Evolutionary conservation across 2,888 invertebrate genomes (phyloP).

Genomic region (Drosophila demipolita): DNA sequence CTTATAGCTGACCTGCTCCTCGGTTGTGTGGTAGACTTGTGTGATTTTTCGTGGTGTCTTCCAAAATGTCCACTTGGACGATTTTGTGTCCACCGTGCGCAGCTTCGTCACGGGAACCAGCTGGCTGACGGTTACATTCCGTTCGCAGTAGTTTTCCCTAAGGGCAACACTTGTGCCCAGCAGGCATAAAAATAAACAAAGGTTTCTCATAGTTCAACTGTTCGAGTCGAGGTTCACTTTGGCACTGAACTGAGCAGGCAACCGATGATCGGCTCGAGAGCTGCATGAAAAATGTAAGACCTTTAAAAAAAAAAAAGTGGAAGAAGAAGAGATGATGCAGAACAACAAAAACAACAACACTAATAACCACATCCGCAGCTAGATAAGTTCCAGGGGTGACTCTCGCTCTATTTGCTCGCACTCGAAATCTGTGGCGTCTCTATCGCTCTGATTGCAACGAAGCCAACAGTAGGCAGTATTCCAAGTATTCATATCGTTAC

Average conservation of each 20-base stretch:
- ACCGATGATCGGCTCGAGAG: slow-evolving; percentile 42
- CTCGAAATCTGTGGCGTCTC: slow-evolving; percentile 2
- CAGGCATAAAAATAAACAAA: slow-evolving; percentile 34
- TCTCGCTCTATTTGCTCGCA: slow-evolving; percentile 42
- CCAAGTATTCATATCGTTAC: slow-evolving; percentile 9
- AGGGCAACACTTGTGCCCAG: slow-evolving; percentile 23
- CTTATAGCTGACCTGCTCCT: slow-evolving; percentile 54
- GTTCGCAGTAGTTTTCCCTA: slow-evolving; percentile 64
- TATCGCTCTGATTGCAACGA: slow-evolving; percentile 25
- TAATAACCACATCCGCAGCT: slow-evolving; percentile 61
- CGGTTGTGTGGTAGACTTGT: slow-evolving; percentile 60
- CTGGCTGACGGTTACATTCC: slow-evolving; percentile 55
- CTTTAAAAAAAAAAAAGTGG: not conserved
- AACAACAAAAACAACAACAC: not conserved
- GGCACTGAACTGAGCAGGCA: slow-evolving; percentile 47
- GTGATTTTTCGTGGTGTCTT: slow-evolving; percentile 52
- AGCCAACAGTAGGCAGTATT: slow-evolving; percentile 29
- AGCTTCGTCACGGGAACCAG: slow-evolving; percentile 62
- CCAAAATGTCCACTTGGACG: slow-evolving; percentile 60
- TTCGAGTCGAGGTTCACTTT: slow-evolving; percentile 39
- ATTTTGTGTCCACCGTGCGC: slow-evolving; percentile 45
- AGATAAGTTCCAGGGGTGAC: slow-evolving; percentile 52
- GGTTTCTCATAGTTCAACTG: slow-evolving; percentile 29
- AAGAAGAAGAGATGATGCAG: not conserved
- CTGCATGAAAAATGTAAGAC: slow-evolving; percentile 17